Evolutionary conservation across 2,113 vertebrate genomes (phyloP).

Genomic region (Mormyrus lacerda): DNA sequence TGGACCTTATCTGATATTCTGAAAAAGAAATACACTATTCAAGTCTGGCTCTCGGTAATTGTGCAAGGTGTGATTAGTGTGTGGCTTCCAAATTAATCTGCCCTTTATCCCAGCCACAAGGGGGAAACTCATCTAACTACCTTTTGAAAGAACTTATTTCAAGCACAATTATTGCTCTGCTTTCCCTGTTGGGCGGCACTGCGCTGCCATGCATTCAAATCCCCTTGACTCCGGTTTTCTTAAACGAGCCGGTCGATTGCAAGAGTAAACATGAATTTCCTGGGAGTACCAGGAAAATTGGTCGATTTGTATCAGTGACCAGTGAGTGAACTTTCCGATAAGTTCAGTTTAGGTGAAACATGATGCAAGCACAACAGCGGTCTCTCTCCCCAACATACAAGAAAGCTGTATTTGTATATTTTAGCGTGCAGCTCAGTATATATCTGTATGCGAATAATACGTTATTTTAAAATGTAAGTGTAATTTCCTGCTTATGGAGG

Average conservation of each 20-base stretch:
- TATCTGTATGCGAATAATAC: neutral
- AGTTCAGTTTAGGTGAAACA: neutral
- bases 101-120: slow-evolving; percentile 24
- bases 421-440: neutral
- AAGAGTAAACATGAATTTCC: slow-evolving; percentile 23
- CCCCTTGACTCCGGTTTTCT: slow-evolving; percentile 5
- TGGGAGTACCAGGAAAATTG: slow-evolving; percentile 34
- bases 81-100: slow-evolving; percentile 57
- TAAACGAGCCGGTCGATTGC: slow-evolving; percentile 10
- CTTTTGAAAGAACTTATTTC: slow-evolving; percentile 20
- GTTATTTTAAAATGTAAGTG: neutral
- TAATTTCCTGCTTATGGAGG: neutral
- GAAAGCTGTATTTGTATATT: neutral
- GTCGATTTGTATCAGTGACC: slow-evolving; percentile 16
- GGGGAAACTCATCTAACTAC: slow-evolving; percentile 45
- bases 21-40: neutral
- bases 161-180: slow-evolving; percentile 27
- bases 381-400: neutral
- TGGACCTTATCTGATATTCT: neutral
- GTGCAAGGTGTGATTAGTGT: slow-evolving; percentile 54
- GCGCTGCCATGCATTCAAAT: slow-evolving; percentile 22
- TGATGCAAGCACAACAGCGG: neutral
- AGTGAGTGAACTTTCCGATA: slow-evolving; percentile 11
- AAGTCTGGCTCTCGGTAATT: neutral
- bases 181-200: slow-evolving; percentile 1